Evolutionary conservation across 2,797 vertebrate genomes (phyloP).

Genomic region (Erithacus rubecula): DNA sequence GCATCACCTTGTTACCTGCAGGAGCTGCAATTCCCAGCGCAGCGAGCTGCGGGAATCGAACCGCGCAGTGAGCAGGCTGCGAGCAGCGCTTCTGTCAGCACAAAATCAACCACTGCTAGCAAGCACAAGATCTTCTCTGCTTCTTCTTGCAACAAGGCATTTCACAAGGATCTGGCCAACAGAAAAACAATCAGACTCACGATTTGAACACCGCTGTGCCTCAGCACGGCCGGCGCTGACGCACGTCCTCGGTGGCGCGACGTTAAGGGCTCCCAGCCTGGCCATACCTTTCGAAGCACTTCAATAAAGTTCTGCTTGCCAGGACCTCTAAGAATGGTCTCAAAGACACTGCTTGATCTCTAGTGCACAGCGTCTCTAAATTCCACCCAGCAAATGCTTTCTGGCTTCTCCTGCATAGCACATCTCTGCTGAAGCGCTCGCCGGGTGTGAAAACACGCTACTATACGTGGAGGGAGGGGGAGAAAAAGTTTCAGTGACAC

Average conservation of each 20-base stretch:
- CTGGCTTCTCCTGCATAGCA: not conserved
- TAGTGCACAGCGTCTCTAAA: not conserved
- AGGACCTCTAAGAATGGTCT: not conserved
- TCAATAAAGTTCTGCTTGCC: conserved; percentile 13
- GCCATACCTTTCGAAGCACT: not conserved
- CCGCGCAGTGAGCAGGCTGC: conserved; percentile 5
- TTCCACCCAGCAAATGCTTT: not conserved
- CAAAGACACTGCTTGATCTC: not conserved
- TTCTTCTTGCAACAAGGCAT: conserved; percentile 18
- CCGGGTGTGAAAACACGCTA: conserved; percentile 18
- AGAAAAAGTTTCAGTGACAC: not conserved
- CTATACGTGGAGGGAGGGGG: not conserved
- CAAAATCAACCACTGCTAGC: not conserved
- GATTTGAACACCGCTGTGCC: not conserved
- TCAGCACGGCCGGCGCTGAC: not conserved
- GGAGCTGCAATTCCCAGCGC: not conserved
- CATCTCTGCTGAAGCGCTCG: not conserved
- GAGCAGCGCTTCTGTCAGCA: not conserved
- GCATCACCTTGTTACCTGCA: conserved; percentile 31
- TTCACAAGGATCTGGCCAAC: not conserved
- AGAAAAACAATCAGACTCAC: not conserved
- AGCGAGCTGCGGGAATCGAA: not conserved
- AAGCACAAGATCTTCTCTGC: conserved; percentile 3
- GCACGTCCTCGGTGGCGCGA: not conserved
- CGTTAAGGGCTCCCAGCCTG: not conserved